Evolutionary conservation across 2,888 invertebrate genomes (phyloP), one percentile per base, ranked within the genome.

Genomic region (Drosophila mimica): DNA sequence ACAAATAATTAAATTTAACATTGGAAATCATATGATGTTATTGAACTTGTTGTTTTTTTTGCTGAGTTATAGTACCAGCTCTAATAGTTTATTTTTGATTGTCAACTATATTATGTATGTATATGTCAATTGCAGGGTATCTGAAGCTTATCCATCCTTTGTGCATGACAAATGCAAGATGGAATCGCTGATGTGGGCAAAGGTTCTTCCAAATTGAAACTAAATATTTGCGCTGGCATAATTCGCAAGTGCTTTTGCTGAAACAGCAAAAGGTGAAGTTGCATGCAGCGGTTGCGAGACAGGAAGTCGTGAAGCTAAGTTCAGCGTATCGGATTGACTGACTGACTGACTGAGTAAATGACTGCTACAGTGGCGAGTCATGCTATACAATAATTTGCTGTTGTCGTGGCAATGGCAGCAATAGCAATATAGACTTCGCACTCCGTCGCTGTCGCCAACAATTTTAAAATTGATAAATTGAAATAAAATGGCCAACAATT

Each of bases 401-500:
- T 40, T 67, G 61, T 61, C 36, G 48, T 52, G 66, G 31, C 6
- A 62, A 38, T 30, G 56, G n/a, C 38, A 38, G 38, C 40, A 54
- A n/a, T 38, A 40, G 31, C 66, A 62, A 65, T 51, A 60, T 15
- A 15, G 25, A 53, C 53, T 60, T 28, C 30, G 8, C 57, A 30
- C 40, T 34, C 25, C 25, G 25, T 25, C 25, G 59, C 60, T 70
- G 63, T 63, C 74, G 59, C 15, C 70, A 59, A 66, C 63, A 79
- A 78, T 78, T 81, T 76, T 66, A 59, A 84, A 88, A 88, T 86
- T 77, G 82, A 82, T 77, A 82, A 88, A 88, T 83, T 86, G 87
- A 88, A 86, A 81, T 86, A 82, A 86, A 86, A 88, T 86, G 87
- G 64, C 73, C 73, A 84, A 84, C 89, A 86, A 86, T 86, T 86